phyloP scores from a whole-genome alignment of 2,113 vertebrate genomes.

The Labrus mixtus region DNA sequence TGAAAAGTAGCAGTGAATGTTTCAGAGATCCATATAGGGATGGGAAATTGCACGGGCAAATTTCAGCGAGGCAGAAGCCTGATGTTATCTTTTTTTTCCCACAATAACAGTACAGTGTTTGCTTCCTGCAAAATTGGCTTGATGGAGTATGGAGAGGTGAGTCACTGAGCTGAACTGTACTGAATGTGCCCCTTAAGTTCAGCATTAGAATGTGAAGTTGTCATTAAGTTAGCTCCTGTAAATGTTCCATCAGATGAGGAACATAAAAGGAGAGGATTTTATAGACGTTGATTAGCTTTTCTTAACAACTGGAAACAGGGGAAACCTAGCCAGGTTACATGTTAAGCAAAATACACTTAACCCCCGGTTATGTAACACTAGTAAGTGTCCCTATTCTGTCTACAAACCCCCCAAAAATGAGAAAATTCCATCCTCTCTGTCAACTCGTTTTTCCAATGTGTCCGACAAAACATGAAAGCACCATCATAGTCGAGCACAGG shows the following conservation, averaged over 20 bases:
- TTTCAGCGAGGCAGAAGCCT: constrained; percentile 24
- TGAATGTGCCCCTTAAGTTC: background rate
- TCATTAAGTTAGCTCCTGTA: background rate
- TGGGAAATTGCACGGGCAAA: constrained; percentile 19
- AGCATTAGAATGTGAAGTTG: background rate
- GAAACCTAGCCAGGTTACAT: too few relatives aligned
- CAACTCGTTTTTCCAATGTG: too few relatives aligned
- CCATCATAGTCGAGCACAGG: too few relatives aligned
- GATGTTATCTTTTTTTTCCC: constrained; percentile 8
- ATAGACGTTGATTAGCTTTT: too few relatives aligned
- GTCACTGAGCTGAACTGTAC: background rate
- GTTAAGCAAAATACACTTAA: too few relatives aligned
- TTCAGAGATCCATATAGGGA: constrained; percentile 7
- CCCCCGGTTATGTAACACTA: too few relatives aligned
- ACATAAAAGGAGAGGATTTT: too few relatives aligned
- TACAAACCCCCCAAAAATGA: too few relatives aligned
- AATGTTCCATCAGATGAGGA: background rate
- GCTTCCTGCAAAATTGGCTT: constrained; percentile 32
- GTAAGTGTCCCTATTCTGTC: too few relatives aligned
- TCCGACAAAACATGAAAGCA: too few relatives aligned
- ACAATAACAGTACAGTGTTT: constrained; percentile 18
- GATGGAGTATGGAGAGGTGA: constrained; percentile 11
- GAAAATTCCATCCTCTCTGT: too few relatives aligned
- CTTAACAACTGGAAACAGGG: too few relatives aligned
- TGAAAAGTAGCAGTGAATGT: constrained; percentile 31